Base-by-base conservation (phyloP, 2,797 vertebrate species). In the Eulemur mongoz region DNA sequence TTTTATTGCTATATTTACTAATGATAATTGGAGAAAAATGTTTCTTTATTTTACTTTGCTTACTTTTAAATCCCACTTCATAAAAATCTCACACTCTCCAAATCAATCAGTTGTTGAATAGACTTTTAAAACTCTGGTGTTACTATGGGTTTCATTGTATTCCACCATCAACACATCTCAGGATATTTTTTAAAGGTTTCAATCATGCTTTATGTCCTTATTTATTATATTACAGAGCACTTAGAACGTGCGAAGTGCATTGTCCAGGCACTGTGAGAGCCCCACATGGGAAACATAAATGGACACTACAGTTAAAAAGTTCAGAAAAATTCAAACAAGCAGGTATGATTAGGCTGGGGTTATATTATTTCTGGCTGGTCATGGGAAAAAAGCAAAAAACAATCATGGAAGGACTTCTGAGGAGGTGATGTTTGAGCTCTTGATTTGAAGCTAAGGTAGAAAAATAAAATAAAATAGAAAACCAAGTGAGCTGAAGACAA, bases 381-480 rank as follows among this genome's bases (percentile, higher is more conserved):
- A 84, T 43, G 12, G 8, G 6, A 15, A 4, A 18, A 22, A 40
- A 23, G n/a, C 4, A 17, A 72, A 22, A 9, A 63, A 23, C 27
- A 85, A 45, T 25, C 7, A 65, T 7, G 6, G 76, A 63, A 65
- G 23, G 9, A 15, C 4, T 85, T 78, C 27, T 45, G 14, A 82
- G 23, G 30, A 91, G 20, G 7, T 11, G 79, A 10, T 12, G 11
- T 73, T 23, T 38, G 6, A 78, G 15, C 1, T 86, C 27, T 48
- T 38, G 3, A 80, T 65, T 70, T 80, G 27, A 48, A 94, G 13
- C 70, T 18, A 86, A 72, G 4, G 22, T 59, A 73, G 30, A 79
- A 93, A 70, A 78, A 65, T 38, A 2, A 72, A 86, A 22, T 20
- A 52, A 88, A 90, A 82, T 25, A 3, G 35, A 95, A 92, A 88